Evolutionary conservation across 2,113 vertebrate species (phyloP).

Genomic region (Rhabdornis inornatus): DNA sequence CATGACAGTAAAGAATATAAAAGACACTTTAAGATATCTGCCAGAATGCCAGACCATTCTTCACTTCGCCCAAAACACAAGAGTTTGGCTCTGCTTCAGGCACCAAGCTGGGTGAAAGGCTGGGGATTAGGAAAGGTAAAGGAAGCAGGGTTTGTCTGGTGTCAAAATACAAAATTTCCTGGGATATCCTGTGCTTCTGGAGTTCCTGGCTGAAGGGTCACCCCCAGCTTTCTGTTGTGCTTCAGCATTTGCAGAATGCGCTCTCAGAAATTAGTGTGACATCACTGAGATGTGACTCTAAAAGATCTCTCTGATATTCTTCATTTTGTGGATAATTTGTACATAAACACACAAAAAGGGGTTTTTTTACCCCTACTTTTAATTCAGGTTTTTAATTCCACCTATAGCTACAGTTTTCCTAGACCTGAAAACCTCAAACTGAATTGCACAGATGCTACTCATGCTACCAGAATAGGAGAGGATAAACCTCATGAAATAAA

Average conservation of each 20-base stretch:
- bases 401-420: not conserved
- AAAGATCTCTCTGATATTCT: not conserved
- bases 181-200: not conserved
- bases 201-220: not conserved
- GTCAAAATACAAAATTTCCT: not conserved
- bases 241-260: not conserved
- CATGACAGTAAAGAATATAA: accelerated
- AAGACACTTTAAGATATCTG: not conserved
- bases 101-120: not conserved
- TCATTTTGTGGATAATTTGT: not conserved
- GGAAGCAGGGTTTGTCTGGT: not conserved
- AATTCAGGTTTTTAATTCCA: not conserved
- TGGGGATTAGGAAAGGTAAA: not conserved
- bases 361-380: not conserved
- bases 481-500: not conserved
- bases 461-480: not conserved
- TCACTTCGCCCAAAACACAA: not conserved
- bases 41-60: not conserved
- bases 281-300: accelerated
- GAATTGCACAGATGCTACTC: not conserved
- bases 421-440: not conserved
- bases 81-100: not conserved
- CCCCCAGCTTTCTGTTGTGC: not conserved
- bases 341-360: not conserved
- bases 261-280: not conserved